These are phyloP conservation scores for Pheosia gnoma DNA, from an alignment of 2,888 invertebrate genomes.

Conservation along the genomic window DNA sequence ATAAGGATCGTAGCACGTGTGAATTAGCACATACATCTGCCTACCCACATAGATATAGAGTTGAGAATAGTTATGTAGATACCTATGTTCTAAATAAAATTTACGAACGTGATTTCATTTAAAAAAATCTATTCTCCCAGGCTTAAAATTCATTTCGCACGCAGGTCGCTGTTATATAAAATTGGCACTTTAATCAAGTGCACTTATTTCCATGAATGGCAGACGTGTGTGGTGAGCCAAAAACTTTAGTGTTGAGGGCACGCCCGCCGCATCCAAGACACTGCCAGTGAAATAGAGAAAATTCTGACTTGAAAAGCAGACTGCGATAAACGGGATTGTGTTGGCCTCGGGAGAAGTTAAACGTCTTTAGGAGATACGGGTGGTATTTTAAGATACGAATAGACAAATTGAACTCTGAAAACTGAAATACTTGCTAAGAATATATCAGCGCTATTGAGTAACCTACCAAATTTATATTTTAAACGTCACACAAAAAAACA, in stretches of 20 bases:
- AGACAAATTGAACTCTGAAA: neutral
- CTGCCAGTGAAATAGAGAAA: conserved; percentile 4
- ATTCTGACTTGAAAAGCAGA: conserved; percentile 1
- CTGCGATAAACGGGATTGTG: neutral
- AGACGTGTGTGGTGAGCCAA: neutral
- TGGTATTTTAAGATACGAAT: neutral
- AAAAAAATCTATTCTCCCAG: neutral
- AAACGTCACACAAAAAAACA: too few relatives aligned
- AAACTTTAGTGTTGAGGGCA: neutral
- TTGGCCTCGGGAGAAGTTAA: neutral
- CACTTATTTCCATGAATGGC: neutral
- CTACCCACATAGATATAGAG: too few relatives aligned
- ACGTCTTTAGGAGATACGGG: conserved; percentile 1
- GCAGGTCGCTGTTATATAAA: neutral
- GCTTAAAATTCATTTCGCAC: neutral
- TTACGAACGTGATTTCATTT: neutral
- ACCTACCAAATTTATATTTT: too few relatives aligned
- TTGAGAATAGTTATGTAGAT: too few relatives aligned
- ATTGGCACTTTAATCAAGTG: conserved; percentile 4
- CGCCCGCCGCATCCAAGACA: neutral
- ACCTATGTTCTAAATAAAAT: too few relatives aligned
- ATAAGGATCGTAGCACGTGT: too few relatives aligned
- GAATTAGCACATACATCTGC: too few relatives aligned
- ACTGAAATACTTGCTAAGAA: neutral
- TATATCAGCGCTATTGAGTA: too few relatives aligned